A percentile compares a stretch with the other conserved stretches of the same genome.
phyloP scores from a whole-genome alignment of 2,888 invertebrate species.

The Drosophila longiperda region DNA sequence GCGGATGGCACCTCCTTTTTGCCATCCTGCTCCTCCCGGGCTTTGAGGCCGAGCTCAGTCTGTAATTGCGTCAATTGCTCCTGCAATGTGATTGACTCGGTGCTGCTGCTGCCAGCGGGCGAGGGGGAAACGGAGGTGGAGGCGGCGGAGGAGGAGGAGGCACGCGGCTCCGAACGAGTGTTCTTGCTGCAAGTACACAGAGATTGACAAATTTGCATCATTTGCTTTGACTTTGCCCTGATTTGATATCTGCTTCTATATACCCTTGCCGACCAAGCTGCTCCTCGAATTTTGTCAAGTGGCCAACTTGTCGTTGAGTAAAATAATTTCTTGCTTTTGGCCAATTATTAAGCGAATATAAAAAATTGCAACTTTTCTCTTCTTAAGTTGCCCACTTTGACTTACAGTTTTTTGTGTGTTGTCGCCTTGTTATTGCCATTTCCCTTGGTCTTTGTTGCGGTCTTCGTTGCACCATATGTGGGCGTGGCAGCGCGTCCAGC shows the following conservation, averaged over 20 bases:
- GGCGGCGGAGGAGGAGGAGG: background rate
- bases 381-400: conserved; percentile 18
- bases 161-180: conserved; percentile 81
- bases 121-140: conserved; percentile 11
- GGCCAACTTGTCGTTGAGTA: background rate
- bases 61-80: conserved; percentile 83
- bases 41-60: conserved; percentile 74
- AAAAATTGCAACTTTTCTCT: background rate
- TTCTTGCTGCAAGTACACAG: conserved; percentile 74
- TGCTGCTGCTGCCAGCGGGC: conserved; percentile 41
- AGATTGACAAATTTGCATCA: conserved; percentile 60
- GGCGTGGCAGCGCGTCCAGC: conserved; percentile 67
- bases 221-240: conserved; percentile 40
- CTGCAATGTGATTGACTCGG: conserved; percentile 81
- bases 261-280: conserved; percentile 3
- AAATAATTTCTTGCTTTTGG: background rate
- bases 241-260: conserved; percentile 4
- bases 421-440: conserved; percentile 46
- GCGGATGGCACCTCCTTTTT: conserved; percentile 44
- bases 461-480: conserved; percentile 49
- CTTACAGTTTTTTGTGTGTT: conserved; percentile 81
- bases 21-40: conserved; percentile 31
- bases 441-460: conserved; percentile 46
- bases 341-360: background rate
- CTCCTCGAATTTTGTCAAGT: background rate